phyloP scores from a whole-genome alignment of 2,888 invertebrate genomes.

The Ichneumoninae sp. region DNA sequence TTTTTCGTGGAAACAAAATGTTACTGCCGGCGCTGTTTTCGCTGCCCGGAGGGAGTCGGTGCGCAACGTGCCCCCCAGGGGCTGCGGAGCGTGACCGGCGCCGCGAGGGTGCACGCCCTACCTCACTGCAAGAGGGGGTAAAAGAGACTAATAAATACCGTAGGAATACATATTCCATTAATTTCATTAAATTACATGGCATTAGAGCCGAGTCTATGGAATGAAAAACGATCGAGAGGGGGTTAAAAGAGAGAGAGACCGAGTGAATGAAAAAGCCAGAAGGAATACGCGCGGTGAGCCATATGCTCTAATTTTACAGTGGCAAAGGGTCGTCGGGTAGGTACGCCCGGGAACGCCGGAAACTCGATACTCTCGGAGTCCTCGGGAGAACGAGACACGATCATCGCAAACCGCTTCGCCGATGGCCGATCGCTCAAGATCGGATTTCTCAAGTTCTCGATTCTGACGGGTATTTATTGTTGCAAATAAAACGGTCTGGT shows the following conservation, averaged over 20 bases:
- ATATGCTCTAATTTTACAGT: constrained; percentile 56
- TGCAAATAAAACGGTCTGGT: neutral
- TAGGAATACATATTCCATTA: constrained; percentile 51
- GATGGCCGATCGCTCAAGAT: constrained; percentile 17
- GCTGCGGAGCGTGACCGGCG: constrained; percentile 56
- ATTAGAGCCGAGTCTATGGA: constrained; percentile 46
- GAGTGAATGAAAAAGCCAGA: constrained; percentile 43
- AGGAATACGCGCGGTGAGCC: constrained; percentile 15
- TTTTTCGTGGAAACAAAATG: constrained; percentile 50
- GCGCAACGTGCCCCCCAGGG: neutral
- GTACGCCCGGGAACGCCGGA: constrained; percentile 15
- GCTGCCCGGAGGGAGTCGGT: constrained; percentile 7
- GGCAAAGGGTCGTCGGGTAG: neutral
- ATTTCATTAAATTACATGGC: constrained; percentile 59
- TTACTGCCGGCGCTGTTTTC: constrained; percentile 17
- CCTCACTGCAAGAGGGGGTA: constrained; percentile 22
- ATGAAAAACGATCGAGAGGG: constrained; percentile 57
- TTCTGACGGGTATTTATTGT: constrained; percentile 13
- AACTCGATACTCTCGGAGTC: constrained; percentile 33
- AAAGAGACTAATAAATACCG: constrained; percentile 9
- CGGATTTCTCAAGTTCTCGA: constrained; percentile 8
- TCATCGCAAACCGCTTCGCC: neutral
- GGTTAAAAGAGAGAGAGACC: constrained; percentile 2
- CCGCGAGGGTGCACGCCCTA: constrained; percentile 43
- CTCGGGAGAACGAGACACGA: constrained; percentile 16